Conservation (phyloP, 2,888 invertebrate species). For the Venustoraphidia nigricollis region DNA sequence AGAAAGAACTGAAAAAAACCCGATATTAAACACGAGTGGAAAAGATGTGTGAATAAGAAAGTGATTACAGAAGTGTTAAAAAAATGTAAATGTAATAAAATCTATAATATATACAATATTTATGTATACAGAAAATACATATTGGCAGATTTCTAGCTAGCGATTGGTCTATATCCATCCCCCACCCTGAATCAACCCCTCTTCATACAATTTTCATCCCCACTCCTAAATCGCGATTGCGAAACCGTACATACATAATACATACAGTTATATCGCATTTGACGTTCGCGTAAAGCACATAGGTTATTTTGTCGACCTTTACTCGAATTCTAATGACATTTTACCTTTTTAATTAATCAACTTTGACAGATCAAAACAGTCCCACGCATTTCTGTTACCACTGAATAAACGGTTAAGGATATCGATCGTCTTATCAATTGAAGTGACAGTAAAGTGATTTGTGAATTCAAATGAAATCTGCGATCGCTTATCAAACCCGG, state of each 20-base stretch:
- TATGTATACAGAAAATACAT: constrained; percentile 27
- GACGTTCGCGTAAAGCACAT: constrained; percentile 18
- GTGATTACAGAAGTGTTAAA: background rate
- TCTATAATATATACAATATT: constrained; percentile 34
- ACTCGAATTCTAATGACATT: too few species aligned
- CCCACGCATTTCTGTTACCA: too few species aligned
- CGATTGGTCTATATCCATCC: constrained; percentile 18
- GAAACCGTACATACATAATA: constrained; percentile 23
- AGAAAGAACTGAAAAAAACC: background rate
- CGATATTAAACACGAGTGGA: background rate
- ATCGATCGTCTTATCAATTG: too few species aligned
- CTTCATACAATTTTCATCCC: constrained; percentile 2
- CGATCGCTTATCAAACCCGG: too few species aligned
- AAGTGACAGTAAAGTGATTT: too few species aligned
- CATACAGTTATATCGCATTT: constrained; percentile 26
- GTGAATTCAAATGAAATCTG: too few species aligned
- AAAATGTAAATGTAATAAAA: constrained; percentile 13
- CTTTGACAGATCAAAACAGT: too few species aligned
- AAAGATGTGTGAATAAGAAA: background rate
- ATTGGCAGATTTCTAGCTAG: constrained; percentile 19
- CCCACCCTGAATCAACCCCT: constrained; percentile 10
- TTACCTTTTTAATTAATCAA: too few species aligned
- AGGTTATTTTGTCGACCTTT: too few species aligned
- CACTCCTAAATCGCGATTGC: constrained; percentile 13
- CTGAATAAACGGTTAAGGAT: too few species aligned